A percentile compares a stretch with the other conserved stretches of the same genome.
Conservation (phyloP, 2,888 invertebrate genomes). For the Clitarchus hookeri region DNA sequence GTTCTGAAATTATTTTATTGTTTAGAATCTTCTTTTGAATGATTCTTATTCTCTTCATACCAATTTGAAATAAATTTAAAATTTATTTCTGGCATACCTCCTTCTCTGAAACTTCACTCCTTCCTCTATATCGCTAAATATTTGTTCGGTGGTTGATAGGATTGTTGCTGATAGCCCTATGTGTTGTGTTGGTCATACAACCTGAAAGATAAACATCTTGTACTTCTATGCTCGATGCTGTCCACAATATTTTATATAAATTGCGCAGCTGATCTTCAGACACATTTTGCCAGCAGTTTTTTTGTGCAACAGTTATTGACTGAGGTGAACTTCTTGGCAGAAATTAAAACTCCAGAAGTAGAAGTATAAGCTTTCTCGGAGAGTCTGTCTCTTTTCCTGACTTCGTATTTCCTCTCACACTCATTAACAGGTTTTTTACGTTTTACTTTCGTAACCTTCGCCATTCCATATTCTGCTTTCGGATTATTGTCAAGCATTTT, state of each 20-base stretch:
- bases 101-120: no score
- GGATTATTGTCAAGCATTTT: conserved; percentile 1
- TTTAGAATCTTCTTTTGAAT: no score
- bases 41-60: no score
- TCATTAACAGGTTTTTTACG: background rate
- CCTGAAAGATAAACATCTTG: background rate
- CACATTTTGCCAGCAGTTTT: background rate
- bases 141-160: background rate
- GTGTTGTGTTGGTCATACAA: background rate
- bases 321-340: conserved; percentile 1
- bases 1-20: no score
- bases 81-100: no score
- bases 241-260: background rate
- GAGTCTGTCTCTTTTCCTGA: background rate
- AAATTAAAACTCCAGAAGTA: background rate
- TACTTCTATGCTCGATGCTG: background rate
- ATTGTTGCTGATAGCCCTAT: background rate
- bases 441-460: background rate
- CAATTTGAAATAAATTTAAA: no score
- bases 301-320: background rate
- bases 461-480: background rate
- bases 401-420: background rate
- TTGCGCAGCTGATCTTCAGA: background rate
- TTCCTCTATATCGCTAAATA: background rate
- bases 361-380: conserved; percentile 3